Evolutionary conservation across 2,888 invertebrate species (phyloP).

Genomic region (Dasypolia templi): DNA sequence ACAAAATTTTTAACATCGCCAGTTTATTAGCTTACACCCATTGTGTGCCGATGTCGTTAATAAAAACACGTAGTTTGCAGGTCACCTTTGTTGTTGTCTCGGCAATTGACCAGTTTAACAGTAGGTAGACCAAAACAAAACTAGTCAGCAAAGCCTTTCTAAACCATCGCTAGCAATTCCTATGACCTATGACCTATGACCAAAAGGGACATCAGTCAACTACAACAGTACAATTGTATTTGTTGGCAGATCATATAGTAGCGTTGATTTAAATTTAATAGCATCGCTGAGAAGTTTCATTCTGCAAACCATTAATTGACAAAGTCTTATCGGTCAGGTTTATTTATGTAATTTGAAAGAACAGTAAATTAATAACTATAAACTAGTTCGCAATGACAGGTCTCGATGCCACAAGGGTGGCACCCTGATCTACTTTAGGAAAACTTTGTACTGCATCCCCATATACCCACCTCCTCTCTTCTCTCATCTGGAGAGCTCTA

Average conservation of each 20-base stretch:
- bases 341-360: neutral
- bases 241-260: neutral
- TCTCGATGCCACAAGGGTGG: too few species aligned
- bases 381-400: too few species aligned
- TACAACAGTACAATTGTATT: too few species aligned
- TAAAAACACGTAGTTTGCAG: slow-evolving; percentile 2
- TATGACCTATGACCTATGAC: neutral
- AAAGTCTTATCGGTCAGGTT: neutral
- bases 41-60: slow-evolving; percentile 2
- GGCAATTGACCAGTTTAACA: neutral
- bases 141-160: too few species aligned
- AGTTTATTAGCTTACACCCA: neutral
- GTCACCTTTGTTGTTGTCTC: slow-evolving; percentile 10
- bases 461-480: too few species aligned
- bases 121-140: neutral
- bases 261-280: neutral
- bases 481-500: too few species aligned
- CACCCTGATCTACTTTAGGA: too few species aligned
- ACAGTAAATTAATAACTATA: neutral
- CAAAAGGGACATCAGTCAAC: neutral
- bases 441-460: too few species aligned
- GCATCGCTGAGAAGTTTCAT: neutral
- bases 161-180: neutral
- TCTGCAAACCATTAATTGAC: neutral
- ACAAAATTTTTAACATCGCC: neutral